Conservation (phyloP, 2,113 vertebrate species). For the Rhagologus leucostigma region DNA sequence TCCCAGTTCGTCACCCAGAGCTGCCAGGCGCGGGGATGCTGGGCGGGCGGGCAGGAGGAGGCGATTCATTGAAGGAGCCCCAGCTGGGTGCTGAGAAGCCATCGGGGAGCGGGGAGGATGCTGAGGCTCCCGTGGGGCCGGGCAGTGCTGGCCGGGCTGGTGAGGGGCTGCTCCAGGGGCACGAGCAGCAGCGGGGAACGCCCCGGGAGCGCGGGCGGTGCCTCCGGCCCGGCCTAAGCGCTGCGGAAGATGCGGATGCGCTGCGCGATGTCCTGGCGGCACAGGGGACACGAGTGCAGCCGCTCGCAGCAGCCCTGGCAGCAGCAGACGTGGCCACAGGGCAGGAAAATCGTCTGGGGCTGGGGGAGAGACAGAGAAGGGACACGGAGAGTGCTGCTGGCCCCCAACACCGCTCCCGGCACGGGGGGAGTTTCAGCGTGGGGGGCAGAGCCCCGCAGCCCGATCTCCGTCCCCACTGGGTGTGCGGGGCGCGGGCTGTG, state of each 20-base stretch:
- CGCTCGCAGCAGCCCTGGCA: conserved; percentile 82
- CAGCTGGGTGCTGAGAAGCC: background rate
- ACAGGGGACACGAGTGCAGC: conserved; percentile 85
- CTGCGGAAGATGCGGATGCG: conserved; percentile 84
- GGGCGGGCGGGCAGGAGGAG: background rate
- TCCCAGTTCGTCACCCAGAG: background rate
- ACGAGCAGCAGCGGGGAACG: background rate
- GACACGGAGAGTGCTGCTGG: background rate
- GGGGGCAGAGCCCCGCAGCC: background rate
- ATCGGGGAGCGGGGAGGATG: accelerated
- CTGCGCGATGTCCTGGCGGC: conserved; percentile 81
- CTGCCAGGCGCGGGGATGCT: background rate
- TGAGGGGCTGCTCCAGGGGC: background rate
- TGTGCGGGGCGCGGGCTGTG: background rate
- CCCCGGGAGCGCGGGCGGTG: accelerated
- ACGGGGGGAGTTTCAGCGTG: background rate
- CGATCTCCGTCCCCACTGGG: accelerated
- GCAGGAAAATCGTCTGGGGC: conserved; percentile 89
- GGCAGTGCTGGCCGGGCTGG: background rate
- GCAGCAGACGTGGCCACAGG: conserved; percentile 94
- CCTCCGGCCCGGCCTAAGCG: background rate
- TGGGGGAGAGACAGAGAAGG: conserved; percentile 33
- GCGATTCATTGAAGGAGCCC: accelerated
- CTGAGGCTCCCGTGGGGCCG: accelerated
- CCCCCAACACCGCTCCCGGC: background rate